Evolutionary conservation across 2,888 invertebrate genomes (phyloP).

Genomic region (Tinea trinotella): DNA sequence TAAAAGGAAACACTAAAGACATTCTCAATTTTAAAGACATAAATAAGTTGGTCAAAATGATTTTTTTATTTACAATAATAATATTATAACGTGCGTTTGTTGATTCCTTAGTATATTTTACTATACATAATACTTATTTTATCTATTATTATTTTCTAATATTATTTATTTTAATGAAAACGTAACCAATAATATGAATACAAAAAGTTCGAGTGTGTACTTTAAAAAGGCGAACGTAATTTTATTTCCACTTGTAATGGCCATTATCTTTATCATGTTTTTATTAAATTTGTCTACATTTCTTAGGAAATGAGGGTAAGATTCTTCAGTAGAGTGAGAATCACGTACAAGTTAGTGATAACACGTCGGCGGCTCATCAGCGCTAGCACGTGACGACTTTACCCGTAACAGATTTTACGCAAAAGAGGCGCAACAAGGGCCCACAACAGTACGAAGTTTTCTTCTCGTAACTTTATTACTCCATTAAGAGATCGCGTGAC

Average conservation of each 20-base stretch:
- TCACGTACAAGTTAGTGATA: constrained; percentile 69
- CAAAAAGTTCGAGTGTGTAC: too few species aligned
- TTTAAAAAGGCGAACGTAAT: not conserved
- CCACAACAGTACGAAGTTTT: constrained; percentile 46
- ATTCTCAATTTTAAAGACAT: too few species aligned
- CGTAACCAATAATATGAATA: too few species aligned
- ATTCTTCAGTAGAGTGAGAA: constrained; percentile 30
- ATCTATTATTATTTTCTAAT: too few species aligned
- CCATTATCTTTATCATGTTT: constrained; percentile 19
- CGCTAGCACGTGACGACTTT: constrained; percentile 69
- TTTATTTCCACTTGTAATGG: not conserved
- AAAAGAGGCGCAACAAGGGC: constrained; percentile 43
- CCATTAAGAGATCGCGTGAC: constrained; percentile 66
- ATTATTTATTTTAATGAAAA: too few species aligned
- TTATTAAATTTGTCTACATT: constrained; percentile 22
- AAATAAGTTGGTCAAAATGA: too few species aligned
- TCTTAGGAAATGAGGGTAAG: constrained; percentile 16
- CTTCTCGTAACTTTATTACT: constrained; percentile 65
- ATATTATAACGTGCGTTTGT: too few species aligned
- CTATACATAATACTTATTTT: too few species aligned
- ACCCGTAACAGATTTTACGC: constrained; percentile 70
- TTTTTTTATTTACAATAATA: too few species aligned
- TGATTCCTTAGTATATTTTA: too few species aligned
- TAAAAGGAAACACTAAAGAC: too few species aligned
- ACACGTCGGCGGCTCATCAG: constrained; percentile 71